Evolutionary conservation across 2,113 vertebrate genomes (phyloP).

Genomic region (Thermophis baileyi): DNA sequence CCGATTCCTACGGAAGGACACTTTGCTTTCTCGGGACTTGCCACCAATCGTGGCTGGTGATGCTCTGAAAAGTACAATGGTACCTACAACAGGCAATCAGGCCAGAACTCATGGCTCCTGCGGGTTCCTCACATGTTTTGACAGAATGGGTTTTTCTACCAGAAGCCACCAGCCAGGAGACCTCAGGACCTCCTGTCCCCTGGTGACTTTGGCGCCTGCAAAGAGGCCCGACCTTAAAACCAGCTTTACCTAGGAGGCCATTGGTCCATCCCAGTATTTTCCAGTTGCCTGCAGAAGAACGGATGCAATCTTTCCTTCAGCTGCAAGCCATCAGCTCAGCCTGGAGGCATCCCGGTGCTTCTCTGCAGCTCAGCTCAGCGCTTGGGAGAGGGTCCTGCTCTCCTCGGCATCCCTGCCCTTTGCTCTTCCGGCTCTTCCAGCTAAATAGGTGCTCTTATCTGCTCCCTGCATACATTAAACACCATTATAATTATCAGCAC

Average conservation of each 20-base stretch:
- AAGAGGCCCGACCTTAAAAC: neutral
- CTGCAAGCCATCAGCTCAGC: neutral
- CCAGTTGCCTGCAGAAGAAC: neutral
- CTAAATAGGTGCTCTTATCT: slow-evolving; percentile 72
- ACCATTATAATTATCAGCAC: slow-evolving; percentile 79
- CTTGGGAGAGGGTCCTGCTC: slow-evolving; percentile 26
- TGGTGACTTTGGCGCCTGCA: neutral
- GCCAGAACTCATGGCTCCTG: neutral
- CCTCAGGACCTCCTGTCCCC: neutral
- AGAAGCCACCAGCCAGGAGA: neutral
- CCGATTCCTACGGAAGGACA: no score
- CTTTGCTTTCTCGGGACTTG: neutral
- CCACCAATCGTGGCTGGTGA: neutral
- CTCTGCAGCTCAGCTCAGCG: neutral
- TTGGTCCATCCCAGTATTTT: neutral
- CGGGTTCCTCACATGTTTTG: neutral
- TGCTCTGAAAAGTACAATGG: neutral
- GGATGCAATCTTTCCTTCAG: neutral
- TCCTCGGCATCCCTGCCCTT: slow-evolving; percentile 39
- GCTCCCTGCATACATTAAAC: slow-evolving; percentile 75
- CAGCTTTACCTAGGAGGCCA: neutral
- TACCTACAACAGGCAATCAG: neutral
- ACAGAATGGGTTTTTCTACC: neutral
- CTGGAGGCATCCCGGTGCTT: neutral
- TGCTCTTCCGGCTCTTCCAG: slow-evolving; percentile 62